Evolutionary conservation across 2,113 vertebrate species (phyloP), one percentile per base, ranked within the genome.

Genomic region (Poeciliopsis prolifica): DNA sequence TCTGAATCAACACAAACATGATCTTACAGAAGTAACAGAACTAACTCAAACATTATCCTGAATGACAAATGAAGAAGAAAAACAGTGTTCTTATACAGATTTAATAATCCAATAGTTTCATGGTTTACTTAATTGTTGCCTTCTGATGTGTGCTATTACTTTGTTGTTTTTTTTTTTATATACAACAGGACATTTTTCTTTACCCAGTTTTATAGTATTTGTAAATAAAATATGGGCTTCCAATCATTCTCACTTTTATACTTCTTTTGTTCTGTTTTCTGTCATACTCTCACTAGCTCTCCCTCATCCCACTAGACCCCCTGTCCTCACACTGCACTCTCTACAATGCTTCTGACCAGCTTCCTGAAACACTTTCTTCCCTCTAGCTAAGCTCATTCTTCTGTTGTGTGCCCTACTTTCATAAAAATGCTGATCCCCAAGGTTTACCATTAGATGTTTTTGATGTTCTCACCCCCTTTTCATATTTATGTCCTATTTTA

Each of bases 371-470:
- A 64, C 60, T 82, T 89, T 77, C 81, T 85, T 86, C 79, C 77
- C 82, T 65, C 74, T 63, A 76, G 82, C 84, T 77, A 68, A 83
- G 70, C 78, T 71, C 75, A 77, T 78, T 86, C 79, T 87, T 78
- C 80, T 86, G 69, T 83, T 69, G 83, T 67, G 66, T 90, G 88
- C 77, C 80, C 88, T 88, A 87, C 76, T 81, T 90, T 86, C 87
- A 93, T 93, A 91, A 92, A 74, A 86, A 83, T 60, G 72, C 72
- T 83, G 80, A 88, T 85, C 90, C 88, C 86, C 48, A 40, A 81
- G 87, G 76, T 81, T 66, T 78, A 63, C 82, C 68, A 88, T 75
- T 68, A 79, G 48, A 75, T 66, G 70, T 84, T 91, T 88, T 68
- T 80, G 80, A 89, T 70, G 77, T 86, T 89, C 72, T 87, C 48